Conservation (phyloP, 2,113 vertebrate genomes). For the Fregetta grallaria region DNA sequence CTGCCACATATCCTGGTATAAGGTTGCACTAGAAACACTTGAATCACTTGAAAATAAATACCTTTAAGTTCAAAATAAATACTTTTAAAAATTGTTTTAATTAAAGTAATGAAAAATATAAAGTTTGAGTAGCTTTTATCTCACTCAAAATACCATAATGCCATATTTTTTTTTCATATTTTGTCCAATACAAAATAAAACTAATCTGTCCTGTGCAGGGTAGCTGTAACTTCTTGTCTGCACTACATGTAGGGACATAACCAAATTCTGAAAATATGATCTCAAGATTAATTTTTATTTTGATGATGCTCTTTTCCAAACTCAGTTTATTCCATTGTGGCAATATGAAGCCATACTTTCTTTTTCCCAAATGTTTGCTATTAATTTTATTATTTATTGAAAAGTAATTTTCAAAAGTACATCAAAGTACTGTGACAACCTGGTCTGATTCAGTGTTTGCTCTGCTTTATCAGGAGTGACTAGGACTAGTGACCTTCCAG, state of each 20-base stretch:
- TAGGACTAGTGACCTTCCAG: not conserved
- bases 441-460: not conserved
- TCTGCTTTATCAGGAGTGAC: not conserved
- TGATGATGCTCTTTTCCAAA: not conserved
- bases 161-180: not conserved
- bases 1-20: not conserved
- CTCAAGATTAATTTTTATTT: not conserved
- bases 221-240: not conserved
- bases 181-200: not conserved
- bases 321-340: not conserved
- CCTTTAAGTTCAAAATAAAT: not conserved
- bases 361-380: fast-evolving
- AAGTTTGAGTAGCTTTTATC: not conserved
- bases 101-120: not conserved
- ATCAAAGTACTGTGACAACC: not conserved
- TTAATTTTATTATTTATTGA: not conserved
- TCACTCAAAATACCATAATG: not conserved
- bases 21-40: not conserved
- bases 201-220: not conserved
- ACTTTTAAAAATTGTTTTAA: not conserved
- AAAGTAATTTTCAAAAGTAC: not conserved
- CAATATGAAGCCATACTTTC: not conserved
- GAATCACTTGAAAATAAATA: not conserved
- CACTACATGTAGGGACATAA: not conserved
- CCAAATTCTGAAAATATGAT: not conserved